A percentile compares a stretch with the other conserved stretches of the same genome.
Conservation (phyloP, 2,888 invertebrate genomes). For the Pheosia gnoma region DNA sequence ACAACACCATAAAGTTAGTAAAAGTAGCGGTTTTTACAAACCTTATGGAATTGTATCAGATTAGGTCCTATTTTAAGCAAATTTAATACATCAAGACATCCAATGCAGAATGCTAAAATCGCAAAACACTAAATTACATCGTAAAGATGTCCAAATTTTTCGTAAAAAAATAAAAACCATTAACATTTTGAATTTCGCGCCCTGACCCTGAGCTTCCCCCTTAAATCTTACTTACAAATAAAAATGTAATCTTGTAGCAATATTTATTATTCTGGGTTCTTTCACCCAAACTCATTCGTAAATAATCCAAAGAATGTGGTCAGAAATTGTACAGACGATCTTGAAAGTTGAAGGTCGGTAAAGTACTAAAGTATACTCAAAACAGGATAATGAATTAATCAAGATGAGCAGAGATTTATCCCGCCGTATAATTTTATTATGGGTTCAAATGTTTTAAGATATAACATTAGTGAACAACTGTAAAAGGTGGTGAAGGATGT, state of each 20-base stretch:
- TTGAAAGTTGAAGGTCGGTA: constrained; percentile 13
- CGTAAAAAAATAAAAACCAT: too few relatives aligned
- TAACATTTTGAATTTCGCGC: too few relatives aligned
- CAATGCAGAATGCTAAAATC: too few relatives aligned
- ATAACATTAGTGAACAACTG: not conserved
- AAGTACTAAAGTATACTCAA: not conserved
- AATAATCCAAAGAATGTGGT: constrained; percentile 13
- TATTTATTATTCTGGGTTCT: constrained; percentile 4
- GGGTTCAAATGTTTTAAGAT: not conserved
- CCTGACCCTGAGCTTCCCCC: too few relatives aligned
- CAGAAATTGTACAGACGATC: constrained; percentile 7
- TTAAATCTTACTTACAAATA: too few relatives aligned
- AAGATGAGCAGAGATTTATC: not conserved
- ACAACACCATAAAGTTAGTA: too few relatives aligned
- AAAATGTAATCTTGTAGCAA: not conserved
- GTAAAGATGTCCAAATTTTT: too few relatives aligned
- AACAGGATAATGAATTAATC: not conserved
- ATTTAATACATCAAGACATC: too few relatives aligned
- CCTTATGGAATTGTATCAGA: too few relatives aligned
- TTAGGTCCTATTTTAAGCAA: too few relatives aligned
- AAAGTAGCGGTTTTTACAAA: too few relatives aligned
- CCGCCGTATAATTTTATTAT: not conserved
- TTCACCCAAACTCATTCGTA: constrained; percentile 17
- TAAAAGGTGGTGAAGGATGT: not conserved
- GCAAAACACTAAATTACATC: too few relatives aligned